phyloP scores from a whole-genome alignment of 2,113 vertebrate genomes.

The Uropsilus gracilis region DNA sequence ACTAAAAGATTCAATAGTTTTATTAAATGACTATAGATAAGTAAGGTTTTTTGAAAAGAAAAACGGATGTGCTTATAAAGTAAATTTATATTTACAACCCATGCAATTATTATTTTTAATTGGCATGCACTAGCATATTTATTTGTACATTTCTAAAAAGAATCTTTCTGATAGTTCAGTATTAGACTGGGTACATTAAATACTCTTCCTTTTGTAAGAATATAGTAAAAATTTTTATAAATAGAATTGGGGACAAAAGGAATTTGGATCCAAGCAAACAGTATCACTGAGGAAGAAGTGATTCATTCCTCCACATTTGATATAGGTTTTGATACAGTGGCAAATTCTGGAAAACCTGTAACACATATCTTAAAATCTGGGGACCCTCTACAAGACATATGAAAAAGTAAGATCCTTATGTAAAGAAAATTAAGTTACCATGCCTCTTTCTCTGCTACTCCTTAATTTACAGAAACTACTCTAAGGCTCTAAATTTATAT shows the following conservation, averaged over 20 bases:
- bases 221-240: not conserved
- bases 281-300: not conserved
- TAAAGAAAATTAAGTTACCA: not conserved
- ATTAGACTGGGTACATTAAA: not conserved
- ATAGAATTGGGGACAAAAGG: not conserved
- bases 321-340: not conserved
- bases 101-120: not conserved
- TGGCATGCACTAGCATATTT: not conserved
- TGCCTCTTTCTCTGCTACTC: not conserved
- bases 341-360: not conserved
- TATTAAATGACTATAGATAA: not conserved
- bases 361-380: not conserved
- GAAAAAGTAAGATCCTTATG: not conserved
- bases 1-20: not conserved
- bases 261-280: not conserved
- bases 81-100: not conserved
- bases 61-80: not conserved
- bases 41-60: not conserved
- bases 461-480: constrained; percentile 1
- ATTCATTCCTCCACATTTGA: not conserved
- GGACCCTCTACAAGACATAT: not conserved
- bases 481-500: not conserved
- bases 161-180: not conserved
- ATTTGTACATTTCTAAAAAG: not conserved
- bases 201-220: not conserved